Conservation (phyloP, 2,797 vertebrate genomes). For the Euthynnus affinis region DNA sequence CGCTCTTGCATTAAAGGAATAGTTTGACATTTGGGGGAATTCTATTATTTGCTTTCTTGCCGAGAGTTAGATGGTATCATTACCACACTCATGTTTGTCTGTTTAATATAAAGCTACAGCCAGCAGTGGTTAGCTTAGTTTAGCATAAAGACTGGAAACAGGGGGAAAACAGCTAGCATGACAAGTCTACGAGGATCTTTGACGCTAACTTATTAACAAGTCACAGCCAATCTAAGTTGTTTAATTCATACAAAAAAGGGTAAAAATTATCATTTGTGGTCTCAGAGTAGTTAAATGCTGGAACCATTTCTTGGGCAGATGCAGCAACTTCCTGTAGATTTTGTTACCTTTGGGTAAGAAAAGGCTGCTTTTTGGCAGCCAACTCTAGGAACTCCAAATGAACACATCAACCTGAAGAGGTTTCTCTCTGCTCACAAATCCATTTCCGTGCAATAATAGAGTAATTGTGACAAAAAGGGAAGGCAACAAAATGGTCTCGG, state of each 20-base stretch:
- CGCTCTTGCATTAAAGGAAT: not conserved
- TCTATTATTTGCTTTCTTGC: not conserved
- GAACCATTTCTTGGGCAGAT: not conserved
- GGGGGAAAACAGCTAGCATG: not conserved
- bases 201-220: not conserved
- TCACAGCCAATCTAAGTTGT: not conserved
- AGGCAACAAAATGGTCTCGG: not conserved
- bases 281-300: not conserved
- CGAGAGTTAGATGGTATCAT: not conserved
- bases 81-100: not conserved
- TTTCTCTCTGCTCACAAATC: not conserved
- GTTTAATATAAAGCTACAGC: not conserved
- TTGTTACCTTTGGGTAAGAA: not conserved
- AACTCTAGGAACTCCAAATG: not conserved
- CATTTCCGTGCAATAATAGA: not conserved
- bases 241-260: not conserved
- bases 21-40: not conserved
- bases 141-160: too few relatives aligned
- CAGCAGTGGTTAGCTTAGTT: not conserved
- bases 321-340: not conserved
- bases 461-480: constrained; percentile 1
- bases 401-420: not conserved
- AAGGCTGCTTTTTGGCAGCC: not conserved
- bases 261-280: not conserved
- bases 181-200: not conserved